Evolutionary conservation across 2,797 vertebrate species (phyloP).

Genomic region (Chaunax sp.): DNA sequence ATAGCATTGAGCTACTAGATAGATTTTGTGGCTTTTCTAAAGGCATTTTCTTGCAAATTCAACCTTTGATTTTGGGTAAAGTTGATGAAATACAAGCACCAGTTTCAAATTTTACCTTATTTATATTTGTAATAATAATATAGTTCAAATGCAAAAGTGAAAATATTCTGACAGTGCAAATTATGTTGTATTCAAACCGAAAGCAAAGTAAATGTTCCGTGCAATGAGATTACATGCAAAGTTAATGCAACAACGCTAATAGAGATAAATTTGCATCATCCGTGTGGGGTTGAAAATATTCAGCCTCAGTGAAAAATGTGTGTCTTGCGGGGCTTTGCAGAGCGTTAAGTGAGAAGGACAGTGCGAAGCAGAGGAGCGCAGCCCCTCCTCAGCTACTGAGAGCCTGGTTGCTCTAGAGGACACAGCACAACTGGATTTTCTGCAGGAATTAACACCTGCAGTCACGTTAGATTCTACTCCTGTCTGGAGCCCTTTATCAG

Average conservation of each 20-base stretch:
- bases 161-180: background rate
- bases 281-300: background rate
- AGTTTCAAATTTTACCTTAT: background rate
- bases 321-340: background rate
- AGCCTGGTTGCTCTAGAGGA: background rate
- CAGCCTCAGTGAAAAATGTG: no score
- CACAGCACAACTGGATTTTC: background rate
- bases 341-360: background rate
- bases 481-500: background rate
- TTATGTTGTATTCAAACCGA: no score
- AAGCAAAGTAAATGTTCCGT: no score
- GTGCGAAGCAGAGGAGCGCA: background rate
- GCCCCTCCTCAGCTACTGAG: background rate
- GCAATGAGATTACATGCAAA: no score
- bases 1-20: background rate
- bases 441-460: background rate
- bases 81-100: background rate
- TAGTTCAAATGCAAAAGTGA: slow-evolving; percentile 1
- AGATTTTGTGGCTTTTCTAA: background rate
- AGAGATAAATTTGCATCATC: no score
- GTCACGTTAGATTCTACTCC: background rate
- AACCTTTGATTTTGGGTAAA: background rate
- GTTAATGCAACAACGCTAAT: no score
- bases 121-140: background rate
- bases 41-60: background rate